Evolutionary conservation across 2,888 invertebrate species (phyloP), one percentile per base, ranked within the genome.

Genomic region (Blomia tropicalis): DNA sequence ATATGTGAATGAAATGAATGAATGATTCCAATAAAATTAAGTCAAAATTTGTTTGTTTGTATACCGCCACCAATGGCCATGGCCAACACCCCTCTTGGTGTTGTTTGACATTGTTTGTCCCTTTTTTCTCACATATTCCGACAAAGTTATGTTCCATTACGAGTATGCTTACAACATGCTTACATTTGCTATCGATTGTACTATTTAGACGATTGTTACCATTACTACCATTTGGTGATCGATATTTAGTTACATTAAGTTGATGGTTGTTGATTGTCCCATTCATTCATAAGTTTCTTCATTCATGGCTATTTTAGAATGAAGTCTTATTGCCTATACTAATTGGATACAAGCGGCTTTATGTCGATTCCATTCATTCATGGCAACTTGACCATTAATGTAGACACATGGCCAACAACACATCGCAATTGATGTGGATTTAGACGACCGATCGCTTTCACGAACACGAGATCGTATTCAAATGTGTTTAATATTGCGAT

Each of bases 371-470:
- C n/a, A 19, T n/a, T n/a, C n/a, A n/a, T n/a, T n/a, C 14, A 14
- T 41, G 14, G 41, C 41, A 14, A 41, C 41, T 41, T 17, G 41
- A 17, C 41, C 14, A 41, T n/a, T n/a, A 41, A 41, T 17, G 41
- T 41, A 14, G 41, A n/a, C n/a, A n/a, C n/a, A n/a, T n/a, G n/a
- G n/a, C n/a, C n/a, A n/a, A n/a, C n/a, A n/a, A n/a, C n/a, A n/a
- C n/a, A n/a, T n/a, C n/a, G n/a, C n/a, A n/a, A n/a, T n/a, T n/a
- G n/a, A n/a, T n/a, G n/a, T n/a, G n/a, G n/a, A n/a, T n/a, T n/a
- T n/a, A n/a, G n/a, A n/a, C n/a, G 22, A n/a, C 51, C 22, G 51
- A 47, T 47, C 51, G 51, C n/a, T 47, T 47, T 47, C 51, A 47
- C 51, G 51, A 47, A 11, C 5, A 22, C 22, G 51, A 47, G 51